phyloP scores from a whole-genome alignment of 2,797 vertebrate genomes.

The Melanotaenia boesemani region DNA sequence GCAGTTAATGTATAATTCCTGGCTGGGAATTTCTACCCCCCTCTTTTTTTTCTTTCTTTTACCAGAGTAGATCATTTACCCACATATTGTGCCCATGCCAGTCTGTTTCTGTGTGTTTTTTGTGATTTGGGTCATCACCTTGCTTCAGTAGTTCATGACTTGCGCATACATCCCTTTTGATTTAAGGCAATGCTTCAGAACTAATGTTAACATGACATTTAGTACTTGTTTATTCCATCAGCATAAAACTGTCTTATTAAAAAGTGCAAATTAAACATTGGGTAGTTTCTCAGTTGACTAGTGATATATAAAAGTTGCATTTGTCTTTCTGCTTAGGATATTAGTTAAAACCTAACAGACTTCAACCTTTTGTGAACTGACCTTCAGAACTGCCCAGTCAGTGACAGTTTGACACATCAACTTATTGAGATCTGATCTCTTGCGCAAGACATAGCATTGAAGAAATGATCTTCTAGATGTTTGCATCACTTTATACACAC shows the following conservation, averaged over 20 bases:
- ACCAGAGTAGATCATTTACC: constrained; percentile 84
- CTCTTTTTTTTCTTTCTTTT: constrained; percentile 71
- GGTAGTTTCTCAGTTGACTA: constrained; percentile 6
- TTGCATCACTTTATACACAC: not conserved
- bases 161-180: constrained; percentile 21
- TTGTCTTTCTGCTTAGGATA: constrained; percentile 31
- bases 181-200: constrained; percentile 38
- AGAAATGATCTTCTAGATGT: constrained; percentile 14
- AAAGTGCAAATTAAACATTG: constrained; percentile 8
- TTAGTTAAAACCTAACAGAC: constrained; percentile 34
- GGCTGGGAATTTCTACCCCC: constrained; percentile 52
- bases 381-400: constrained; percentile 34
- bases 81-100: constrained; percentile 49
- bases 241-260: constrained; percentile 25
- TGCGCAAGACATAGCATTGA: constrained; percentile 29
- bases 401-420: constrained; percentile 34
- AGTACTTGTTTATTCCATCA: constrained; percentile 30
- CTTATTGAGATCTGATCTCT: constrained; percentile 39
- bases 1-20: constrained; percentile 83
- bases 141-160: constrained; percentile 25
- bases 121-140: constrained; percentile 49
- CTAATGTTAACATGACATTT: constrained; percentile 11
- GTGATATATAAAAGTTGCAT: constrained; percentile 5
- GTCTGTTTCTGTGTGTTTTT: constrained; percentile 59
- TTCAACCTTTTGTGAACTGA: constrained; percentile 52